phyloP scores from a whole-genome alignment of 2,113 vertebrate species.

The Psittacula cyanocephala region DNA sequence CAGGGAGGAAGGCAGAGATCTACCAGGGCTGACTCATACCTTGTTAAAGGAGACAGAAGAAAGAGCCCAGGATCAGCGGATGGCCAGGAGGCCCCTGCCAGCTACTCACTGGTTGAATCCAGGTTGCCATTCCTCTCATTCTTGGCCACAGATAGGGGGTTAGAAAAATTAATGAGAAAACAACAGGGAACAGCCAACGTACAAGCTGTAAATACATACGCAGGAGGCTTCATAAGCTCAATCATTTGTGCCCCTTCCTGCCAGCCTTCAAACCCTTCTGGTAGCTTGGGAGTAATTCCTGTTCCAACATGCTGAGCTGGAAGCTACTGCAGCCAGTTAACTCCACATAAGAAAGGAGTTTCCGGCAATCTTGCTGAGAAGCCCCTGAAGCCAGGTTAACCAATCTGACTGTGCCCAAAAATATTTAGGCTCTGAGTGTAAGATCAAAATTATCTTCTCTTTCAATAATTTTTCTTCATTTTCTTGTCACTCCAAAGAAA shows the following conservation, averaged over 20 bases:
- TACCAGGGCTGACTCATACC: conserved; percentile 36
- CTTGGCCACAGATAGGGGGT: neutral
- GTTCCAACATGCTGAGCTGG: conserved; percentile 53
- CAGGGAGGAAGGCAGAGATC: neutral
- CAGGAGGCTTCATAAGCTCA: neutral
- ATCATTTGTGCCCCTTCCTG: conserved; percentile 34
- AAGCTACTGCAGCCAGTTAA: conserved; percentile 35
- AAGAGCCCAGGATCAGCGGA: neutral
- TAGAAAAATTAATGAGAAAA: conserved; percentile 59
- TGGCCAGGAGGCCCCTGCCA: neutral
- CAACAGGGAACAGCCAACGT: neutral
- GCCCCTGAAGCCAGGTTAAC: conserved; percentile 31
- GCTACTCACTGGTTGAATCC: neutral
- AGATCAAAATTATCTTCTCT: neutral
- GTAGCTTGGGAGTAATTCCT: conserved; percentile 25
- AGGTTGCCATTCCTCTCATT: neutral
- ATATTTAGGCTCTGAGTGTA: neutral
- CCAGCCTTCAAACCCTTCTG: neutral
- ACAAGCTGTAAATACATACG: neutral
- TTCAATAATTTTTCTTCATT: neutral
- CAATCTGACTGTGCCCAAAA: conserved; percentile 16
- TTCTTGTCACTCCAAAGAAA: neutral
- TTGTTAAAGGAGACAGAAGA: neutral
- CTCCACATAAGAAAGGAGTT: neutral
- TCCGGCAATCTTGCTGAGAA: conserved; percentile 52